Base-by-base conservation (phyloP, 2,113 vertebrate species). In the Oenanthe oenanthe region DNA sequence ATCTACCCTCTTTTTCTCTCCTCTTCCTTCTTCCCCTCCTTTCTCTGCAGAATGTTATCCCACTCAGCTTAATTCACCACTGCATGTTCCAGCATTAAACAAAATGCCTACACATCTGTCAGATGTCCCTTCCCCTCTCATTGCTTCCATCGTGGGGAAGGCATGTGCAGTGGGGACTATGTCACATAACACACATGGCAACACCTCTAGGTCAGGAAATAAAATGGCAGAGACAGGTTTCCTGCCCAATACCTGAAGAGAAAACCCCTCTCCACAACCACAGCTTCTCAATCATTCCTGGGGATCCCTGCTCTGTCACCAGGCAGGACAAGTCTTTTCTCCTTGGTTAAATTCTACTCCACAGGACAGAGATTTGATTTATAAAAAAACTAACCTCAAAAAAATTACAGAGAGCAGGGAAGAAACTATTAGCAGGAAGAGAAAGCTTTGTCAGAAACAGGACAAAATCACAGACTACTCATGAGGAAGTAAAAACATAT, bases 401-500 rank as follows among this genome's bases (percentile, higher is more conserved):
- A 65, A 24, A n/a, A 15, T 4, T 24, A 15, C 36, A 53, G 15
- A 53, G 9, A 31, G 10, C 1, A 74, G 19, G 25, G 17, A 40
- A 31, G 18, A 81, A 91, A 57, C 25, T 9, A 42, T 16, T 17
- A 57, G 62, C 21, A 53, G 8, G 22, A 62, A 60, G 28, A 89
- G 54, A 88, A 85, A 71, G 8, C 9, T 53, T 51, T 57, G n/a
- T 56, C 71, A 89, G 36, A 70, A 85, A 36, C 6, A 47, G 26
- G 22, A 66, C 56, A 83, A 83, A 58, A 73, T 38, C 36, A 74
- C 17, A 65, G 9, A 36, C 26, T 47, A 32, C 25, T 80, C 60
- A 88, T 19, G 51, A 92, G 75, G 93, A 94, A 89, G 21, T 36
- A 56, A 83, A 95, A 93, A 71, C 18, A 71, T 28, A 72, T 62